These are phyloP conservation scores for Trimorus sp. DNA, from an alignment of 2,888 invertebrate genomes.

Conservation along the genomic window DNA sequence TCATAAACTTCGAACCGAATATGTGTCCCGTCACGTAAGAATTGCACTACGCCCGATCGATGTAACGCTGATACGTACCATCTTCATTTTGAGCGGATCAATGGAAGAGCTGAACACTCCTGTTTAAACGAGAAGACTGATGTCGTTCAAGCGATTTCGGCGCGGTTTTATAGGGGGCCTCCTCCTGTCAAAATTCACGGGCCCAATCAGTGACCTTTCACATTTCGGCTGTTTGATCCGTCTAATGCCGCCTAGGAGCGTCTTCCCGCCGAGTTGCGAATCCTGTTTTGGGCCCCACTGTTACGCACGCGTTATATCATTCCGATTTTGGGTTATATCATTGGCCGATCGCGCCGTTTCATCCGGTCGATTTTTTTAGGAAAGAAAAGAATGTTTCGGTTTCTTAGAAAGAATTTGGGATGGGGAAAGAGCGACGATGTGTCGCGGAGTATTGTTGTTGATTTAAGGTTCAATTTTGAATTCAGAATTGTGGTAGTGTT, in stretches of 20 bases:
- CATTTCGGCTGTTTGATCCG: constrained; percentile 49
- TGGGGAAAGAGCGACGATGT: too few species aligned
- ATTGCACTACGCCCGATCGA: constrained; percentile 27
- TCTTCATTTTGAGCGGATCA: constrained; percentile 57
- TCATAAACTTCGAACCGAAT: too few species aligned
- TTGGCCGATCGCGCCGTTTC: too few species aligned
- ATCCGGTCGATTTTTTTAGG: too few species aligned
- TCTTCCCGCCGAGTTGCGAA: constrained; percentile 32
- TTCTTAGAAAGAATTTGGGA: too few species aligned
- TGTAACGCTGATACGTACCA: constrained; percentile 50
- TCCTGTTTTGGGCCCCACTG: constrained; percentile 37
- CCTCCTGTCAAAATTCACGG: constrained; percentile 71
- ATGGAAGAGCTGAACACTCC: constrained; percentile 36
- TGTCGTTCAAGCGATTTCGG: constrained; percentile 42
- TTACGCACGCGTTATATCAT: constrained; percentile 18
- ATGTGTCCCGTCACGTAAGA: not conserved
- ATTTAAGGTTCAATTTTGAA: too few species aligned
- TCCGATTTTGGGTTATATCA: not conserved
- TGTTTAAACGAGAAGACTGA: constrained; percentile 55
- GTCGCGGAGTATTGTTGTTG: too few species aligned
- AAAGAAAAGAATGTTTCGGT: too few species aligned
- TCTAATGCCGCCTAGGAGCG: constrained; percentile 39
- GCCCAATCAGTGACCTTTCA: constrained; percentile 49
- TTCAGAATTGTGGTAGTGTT: too few species aligned
- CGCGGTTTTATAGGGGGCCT: constrained; percentile 71